Evolutionary conservation across 2,113 vertebrate species (phyloP), one percentile per base, ranked within the genome.

Genomic region (Trogon melanurus): DNA sequence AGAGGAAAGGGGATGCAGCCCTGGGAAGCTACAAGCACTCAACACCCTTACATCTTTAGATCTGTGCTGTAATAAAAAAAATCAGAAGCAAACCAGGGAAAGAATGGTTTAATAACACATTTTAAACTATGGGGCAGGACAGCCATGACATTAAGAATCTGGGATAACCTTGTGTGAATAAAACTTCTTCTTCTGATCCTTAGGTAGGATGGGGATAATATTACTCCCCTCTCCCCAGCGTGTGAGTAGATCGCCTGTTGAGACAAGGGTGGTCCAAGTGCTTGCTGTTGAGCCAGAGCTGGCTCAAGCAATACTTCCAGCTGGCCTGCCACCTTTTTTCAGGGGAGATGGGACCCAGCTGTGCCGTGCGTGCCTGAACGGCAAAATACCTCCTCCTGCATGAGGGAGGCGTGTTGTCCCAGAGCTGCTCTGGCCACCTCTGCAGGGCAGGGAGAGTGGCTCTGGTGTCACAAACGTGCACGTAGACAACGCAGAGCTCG

Each of bases 301-400:
- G 94, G 93, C 89, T 95, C 73, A 69, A 17, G 73, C 93, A 78
- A 19, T 10, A 13, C 56, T 92, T 92, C 89, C 95, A 96, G 92
- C 93, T 97, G 96, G 80, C 80, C 80, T 91, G 86, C 94, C 94
- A 97, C 96, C 95, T 91, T 95, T 91, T 85, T 95, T 60, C 70
- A 53, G 76, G 89, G 76, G 86, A 93, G 96, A 96, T 53, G 70
- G 73, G 73, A 87, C 86, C 53, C 96, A 97, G 95, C 95, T 97
- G 95, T 92, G 70, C 84, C 36, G 57, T 92, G 78, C 89, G 25
- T 95, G 96, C 94, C 91, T 92, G 91, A 80, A 86, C 4, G 3
- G 60, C 47, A 67, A 66, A 94, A 90, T 44, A 83, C 67, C 85
- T 92, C 89, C 34, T 84, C 34, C 44, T 0, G 1, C 16, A 30